A percentile compares a stretch with the other conserved stretches of the same genome.
Evolutionary conservation across 2,797 vertebrate species (phyloP).

Genomic region (Prionace glauca): DNA sequence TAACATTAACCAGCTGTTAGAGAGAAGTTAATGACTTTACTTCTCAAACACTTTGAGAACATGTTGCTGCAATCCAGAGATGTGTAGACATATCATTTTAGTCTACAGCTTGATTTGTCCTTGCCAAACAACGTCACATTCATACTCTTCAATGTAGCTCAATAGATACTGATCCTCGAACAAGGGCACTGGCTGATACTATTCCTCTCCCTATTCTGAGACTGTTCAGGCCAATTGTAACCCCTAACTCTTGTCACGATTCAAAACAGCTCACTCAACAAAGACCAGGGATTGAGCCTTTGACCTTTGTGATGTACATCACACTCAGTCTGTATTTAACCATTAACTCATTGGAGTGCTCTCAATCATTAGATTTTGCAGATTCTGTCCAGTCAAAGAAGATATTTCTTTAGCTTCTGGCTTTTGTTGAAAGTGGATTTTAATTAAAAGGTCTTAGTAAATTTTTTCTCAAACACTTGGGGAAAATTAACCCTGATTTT

Average conservation of each 20-base stretch:
- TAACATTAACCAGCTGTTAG: background rate
- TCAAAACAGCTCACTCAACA: background rate
- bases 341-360: background rate
- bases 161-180: background rate
- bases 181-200: background rate
- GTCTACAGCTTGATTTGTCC: background rate
- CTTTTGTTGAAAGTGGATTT: background rate
- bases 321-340: background rate
- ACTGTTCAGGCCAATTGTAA: background rate
- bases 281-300: background rate
- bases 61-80: background rate
- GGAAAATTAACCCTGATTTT: background rate
- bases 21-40: background rate
- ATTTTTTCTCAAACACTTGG: background rate
- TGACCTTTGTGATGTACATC: background rate
- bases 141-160: background rate
- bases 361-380: background rate
- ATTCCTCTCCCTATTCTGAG: background rate
- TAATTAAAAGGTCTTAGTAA: background rate
- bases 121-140: conserved; percentile 43
- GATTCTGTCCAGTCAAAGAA: background rate
- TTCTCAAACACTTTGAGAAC: background rate
- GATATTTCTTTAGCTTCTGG: background rate
- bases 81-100: conserved; percentile 27
- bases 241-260: background rate